Evolutionary conservation across 2,888 invertebrate species (phyloP).

Genomic region (Camponotus fellah): DNA sequence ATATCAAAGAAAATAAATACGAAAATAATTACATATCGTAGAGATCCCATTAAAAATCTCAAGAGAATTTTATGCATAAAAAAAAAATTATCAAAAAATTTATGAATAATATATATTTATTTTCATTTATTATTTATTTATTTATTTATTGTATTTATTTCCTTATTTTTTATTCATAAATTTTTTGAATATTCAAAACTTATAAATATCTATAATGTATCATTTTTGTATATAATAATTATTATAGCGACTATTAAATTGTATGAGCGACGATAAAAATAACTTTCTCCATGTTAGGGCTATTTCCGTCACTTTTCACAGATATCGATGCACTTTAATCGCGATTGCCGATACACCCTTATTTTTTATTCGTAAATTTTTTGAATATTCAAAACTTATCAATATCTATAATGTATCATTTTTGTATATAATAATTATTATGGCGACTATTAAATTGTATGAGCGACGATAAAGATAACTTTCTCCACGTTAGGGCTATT

Average conservation of each 20-base stretch:
- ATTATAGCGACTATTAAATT: neutral
- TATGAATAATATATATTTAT: neutral
- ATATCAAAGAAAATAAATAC: neutral
- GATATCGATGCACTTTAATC: neutral
- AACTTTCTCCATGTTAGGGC: neutral
- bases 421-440: neutral
- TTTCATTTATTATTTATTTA: too few relatives aligned
- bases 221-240: neutral
- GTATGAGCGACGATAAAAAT: neutral
- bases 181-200: neutral
- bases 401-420: neutral
- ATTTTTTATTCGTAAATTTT: too few relatives aligned
- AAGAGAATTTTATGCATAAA: neutral
- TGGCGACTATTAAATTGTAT: neutral
- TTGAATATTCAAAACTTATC: neutral
- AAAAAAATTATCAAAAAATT: neutral
- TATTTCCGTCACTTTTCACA: neutral
- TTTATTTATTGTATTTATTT: too few relatives aligned
- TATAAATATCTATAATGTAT: neutral
- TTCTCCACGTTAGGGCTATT: neutral
- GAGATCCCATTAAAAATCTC: neutral
- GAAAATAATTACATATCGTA: neutral
- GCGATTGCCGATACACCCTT: conserved; percentile 1
- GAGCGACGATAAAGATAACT: neutral
- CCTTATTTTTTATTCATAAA: too few relatives aligned